These are phyloP conservation scores for Nycticryphes semicollaris DNA, from an alignment of 2,113 vertebrate genomes.

Conservation along the genomic window DNA sequence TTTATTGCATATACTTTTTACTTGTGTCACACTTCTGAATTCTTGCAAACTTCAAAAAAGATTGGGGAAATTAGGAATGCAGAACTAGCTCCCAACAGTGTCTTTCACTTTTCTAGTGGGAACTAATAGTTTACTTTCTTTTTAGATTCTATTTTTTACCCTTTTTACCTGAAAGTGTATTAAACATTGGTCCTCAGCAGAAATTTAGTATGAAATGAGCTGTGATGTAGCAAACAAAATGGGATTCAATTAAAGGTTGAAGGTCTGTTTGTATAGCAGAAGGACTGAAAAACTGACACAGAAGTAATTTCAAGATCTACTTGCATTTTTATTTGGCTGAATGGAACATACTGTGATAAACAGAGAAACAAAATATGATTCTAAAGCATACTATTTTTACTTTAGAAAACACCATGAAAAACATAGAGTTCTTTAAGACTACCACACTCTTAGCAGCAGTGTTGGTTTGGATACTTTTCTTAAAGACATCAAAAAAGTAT, in stretches of 20 bases:
- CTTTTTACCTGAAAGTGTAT: neutral
- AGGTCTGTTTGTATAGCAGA: neutral
- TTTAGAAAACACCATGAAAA: neutral
- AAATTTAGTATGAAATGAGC: neutral
- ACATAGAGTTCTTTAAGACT: neutral
- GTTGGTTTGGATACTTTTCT: neutral
- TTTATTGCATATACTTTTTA: neutral
- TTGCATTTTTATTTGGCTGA: neutral
- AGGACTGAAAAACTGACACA: neutral
- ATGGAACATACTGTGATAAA: neutral
- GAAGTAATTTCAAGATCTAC: neutral
- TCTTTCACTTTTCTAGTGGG: neutral
- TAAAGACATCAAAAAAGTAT: neutral
- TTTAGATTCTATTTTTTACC: neutral
- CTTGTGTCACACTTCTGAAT: neutral
- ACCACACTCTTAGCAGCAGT: neutral
- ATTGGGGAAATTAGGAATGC: neutral
- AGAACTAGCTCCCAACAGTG: neutral
- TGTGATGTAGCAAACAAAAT: neutral
- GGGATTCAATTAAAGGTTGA: neutral
- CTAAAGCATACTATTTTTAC: neutral
- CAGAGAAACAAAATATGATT: neutral
- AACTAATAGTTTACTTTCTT: neutral
- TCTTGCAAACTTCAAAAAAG: neutral
- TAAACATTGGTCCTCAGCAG: neutral